Base-by-base conservation (phyloP, 2,113 vertebrate species). In the Charina bottae region DNA sequence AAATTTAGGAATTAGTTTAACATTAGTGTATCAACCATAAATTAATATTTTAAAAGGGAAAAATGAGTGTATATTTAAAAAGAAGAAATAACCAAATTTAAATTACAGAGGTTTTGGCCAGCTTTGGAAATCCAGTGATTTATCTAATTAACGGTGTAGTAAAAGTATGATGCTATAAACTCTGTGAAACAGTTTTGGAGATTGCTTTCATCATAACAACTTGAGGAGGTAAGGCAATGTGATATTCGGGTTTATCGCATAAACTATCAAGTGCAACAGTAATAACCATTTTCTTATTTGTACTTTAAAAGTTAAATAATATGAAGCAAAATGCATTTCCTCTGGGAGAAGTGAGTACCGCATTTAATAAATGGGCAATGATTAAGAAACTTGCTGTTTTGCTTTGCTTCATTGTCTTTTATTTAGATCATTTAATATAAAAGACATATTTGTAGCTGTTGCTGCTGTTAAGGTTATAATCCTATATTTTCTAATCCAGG, bases 21-120 rank as follows among this genome's bases (percentile, higher is more conserved):
- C 15, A 85, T 5, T 68, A 23, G 64, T 62, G 24, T 64, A 37
- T 1, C 42, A 91, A 85, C 60, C 59, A 56, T 92, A 3, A 68
- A 90, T 89, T 78, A 92, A 89, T 59, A 59, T 64, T 91, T 89
- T 88, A 83, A 88, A 83, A 37, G 9, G 46, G 86, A 49, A 83
- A 72, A 88, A 11, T 24, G 55, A 83, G 53, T 19, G 2, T 54
- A 37, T 15, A n/a, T 91, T 72, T 46, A 12, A 49, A 60, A 92
- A 24, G 6, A 49, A 55, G 56, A 55, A 21, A 46, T 78, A 6
- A 59, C 46, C 37, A 59, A 6, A 33, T 91, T 87, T 46, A 23
- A n/a, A 68, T 28, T 78, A 78, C 83, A 83, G 17, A 21, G 85
- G 5, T 9, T 13, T 59, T 78, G 12, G 17, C 19, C 42, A 42